phyloP scores from a whole-genome alignment of 2,797 vertebrate genomes.

The Nyctibius grandis region DNA sequence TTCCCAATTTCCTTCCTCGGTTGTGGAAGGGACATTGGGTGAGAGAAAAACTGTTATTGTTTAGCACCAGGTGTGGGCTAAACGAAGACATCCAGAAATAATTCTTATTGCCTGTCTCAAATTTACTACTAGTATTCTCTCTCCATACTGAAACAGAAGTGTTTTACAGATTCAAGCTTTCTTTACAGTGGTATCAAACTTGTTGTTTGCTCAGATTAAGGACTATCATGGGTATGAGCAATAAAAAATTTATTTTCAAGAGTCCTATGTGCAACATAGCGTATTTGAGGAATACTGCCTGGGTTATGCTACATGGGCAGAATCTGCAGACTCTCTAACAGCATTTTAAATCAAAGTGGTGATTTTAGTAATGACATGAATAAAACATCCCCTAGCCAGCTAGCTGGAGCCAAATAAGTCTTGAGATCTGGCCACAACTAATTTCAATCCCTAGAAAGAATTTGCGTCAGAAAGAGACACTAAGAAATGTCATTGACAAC shows the following conservation, averaged over 20 bases:
- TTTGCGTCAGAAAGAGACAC: background rate
- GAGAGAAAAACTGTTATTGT: no score
- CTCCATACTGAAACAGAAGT: background rate
- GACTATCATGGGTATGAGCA: background rate
- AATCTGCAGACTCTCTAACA: background rate
- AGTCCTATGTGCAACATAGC: background rate
- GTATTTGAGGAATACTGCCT: background rate
- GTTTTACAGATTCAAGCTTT: background rate
- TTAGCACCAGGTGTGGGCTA: no score
- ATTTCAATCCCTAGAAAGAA: conserved; percentile 35
- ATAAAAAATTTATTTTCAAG: background rate
- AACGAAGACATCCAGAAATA: no score
- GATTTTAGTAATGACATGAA: conserved; percentile 5
- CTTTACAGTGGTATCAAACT: background rate
- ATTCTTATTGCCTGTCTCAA: background rate
- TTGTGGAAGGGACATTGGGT: no score
- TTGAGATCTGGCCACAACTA: background rate
- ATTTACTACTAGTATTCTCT: background rate
- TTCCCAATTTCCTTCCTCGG: no score
- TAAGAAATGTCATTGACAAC: background rate
- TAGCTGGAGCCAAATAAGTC: conserved; percentile 17
- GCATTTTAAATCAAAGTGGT: background rate
- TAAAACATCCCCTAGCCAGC: conserved; percentile 14
- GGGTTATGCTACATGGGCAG: background rate
- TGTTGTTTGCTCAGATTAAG: background rate